These are phyloP conservation scores for Ctenicera cuprea DNA, from an alignment of 2,888 invertebrate species.

Conservation along the genomic window DNA sequence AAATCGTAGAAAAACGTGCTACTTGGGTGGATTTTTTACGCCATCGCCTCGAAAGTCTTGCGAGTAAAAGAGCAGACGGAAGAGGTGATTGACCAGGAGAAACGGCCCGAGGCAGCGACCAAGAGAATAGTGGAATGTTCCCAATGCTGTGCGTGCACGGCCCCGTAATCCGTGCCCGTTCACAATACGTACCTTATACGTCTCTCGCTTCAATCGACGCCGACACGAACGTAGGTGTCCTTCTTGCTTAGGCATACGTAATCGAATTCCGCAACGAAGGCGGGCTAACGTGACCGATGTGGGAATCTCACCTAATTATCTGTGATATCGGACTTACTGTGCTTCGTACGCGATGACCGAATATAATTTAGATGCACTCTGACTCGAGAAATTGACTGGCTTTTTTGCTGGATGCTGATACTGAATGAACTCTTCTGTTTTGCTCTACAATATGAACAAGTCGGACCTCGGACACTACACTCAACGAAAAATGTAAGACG, in stretches of 20 bases:
- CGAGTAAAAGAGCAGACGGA: constrained; percentile 55
- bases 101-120: constrained; percentile 55
- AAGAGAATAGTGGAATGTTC: constrained; percentile 58
- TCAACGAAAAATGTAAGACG: too few relatives aligned
- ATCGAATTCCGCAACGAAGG: constrained; percentile 24
- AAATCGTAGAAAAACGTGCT: constrained; percentile 21
- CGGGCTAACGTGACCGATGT: constrained; percentile 52
- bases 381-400: neutral
- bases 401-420: too few relatives aligned
- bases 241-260: constrained; percentile 25
- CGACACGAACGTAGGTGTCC: neutral
- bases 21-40: constrained; percentile 36
- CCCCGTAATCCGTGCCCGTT: constrained; percentile 24
- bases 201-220: constrained; percentile 36
- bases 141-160: constrained; percentile 55
- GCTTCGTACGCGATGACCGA: constrained; percentile 13
- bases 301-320: constrained; percentile 56
- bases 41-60: constrained; percentile 42
- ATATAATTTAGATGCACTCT: constrained; percentile 28
- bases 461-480: too few relatives aligned
- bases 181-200: constrained; percentile 39
- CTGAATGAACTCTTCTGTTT: too few relatives aligned
- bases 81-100: constrained; percentile 61
- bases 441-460: too few relatives aligned
- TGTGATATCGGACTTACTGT: constrained; percentile 33